Evolutionary conservation across 2,113 vertebrate genomes (phyloP).

Genomic region (Nansenia antarctica): DNA sequence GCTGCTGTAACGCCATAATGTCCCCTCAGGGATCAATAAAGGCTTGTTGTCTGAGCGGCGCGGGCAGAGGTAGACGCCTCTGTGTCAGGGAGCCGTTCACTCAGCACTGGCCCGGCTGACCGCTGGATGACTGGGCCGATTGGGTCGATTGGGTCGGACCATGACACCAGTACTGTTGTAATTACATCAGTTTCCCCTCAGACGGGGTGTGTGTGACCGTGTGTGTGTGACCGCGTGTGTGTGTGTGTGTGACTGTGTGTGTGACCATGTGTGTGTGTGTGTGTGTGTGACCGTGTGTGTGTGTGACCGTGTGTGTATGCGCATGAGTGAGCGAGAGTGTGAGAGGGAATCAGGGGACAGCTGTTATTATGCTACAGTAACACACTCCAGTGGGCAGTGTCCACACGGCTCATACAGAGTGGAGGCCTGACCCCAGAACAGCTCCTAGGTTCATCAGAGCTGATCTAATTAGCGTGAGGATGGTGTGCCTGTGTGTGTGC

Average conservation of each 20-base stretch:
- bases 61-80: too few relatives aligned
- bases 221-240: not conserved
- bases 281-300: not conserved
- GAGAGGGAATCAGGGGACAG: too few relatives aligned
- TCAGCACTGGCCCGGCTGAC: too few relatives aligned
- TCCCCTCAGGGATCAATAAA: too few relatives aligned
- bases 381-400: too few relatives aligned
- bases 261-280: not conserved
- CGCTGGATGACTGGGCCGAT: too few relatives aligned
- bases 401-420: not conserved
- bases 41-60: too few relatives aligned
- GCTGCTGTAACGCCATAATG: too few relatives aligned
- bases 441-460: not conserved
- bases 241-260: not conserved
- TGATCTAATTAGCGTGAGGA: not conserved
- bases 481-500: too few relatives aligned
- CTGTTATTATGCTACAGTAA: not conserved
- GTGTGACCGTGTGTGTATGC: not conserved
- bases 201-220: not conserved
- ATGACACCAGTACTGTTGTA: not conserved
- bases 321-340: not conserved
- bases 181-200: not conserved
- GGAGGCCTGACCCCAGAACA: not conserved
- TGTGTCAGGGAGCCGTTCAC: too few relatives aligned
- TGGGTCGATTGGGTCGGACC: too few relatives aligned